These are phyloP conservation scores for Lerema accius DNA, from an alignment of 1,140 invertebrate species.

Conservation along the genomic window DNA sequence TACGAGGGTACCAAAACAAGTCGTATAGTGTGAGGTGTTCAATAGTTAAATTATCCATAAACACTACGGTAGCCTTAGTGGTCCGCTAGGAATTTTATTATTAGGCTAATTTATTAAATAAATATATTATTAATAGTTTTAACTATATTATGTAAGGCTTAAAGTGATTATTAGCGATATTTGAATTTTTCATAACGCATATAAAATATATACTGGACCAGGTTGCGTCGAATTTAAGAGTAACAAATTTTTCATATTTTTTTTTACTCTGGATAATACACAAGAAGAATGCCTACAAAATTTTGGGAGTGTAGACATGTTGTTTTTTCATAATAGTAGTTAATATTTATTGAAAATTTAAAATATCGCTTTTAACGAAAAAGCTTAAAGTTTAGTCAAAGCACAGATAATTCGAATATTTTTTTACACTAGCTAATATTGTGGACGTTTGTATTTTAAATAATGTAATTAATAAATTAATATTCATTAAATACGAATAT, in stretches of 20 bases:
- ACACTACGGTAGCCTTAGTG: slow-evolving; percentile 9
- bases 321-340: too few relatives aligned
- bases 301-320: too few relatives aligned
- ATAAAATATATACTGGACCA: too few relatives aligned
- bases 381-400: slow-evolving; percentile 16
- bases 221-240: too few relatives aligned
- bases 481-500: neutral
- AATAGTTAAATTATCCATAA: slow-evolving; percentile 12
- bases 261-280: too few relatives aligned
- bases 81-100: neutral
- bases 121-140: neutral
- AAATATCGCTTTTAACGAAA: slow-evolving; percentile 19
- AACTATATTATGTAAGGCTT: neutral
- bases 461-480: slow-evolving; percentile 2
- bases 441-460: slow-evolving; percentile 20
- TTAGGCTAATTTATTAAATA: slow-evolving; percentile 5
- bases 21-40: slow-evolving; percentile 20
- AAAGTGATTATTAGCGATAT: neutral
- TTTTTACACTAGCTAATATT: slow-evolving; percentile 23
- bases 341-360: neutral
- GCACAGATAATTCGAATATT: slow-evolving; percentile 26
- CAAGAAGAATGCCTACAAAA: too few relatives aligned
- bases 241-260: too few relatives aligned
- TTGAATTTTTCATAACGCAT: neutral
- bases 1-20: neutral